Conservation (phyloP, 2,797 vertebrate species). For the Sebastes hopkinsi region DNA sequence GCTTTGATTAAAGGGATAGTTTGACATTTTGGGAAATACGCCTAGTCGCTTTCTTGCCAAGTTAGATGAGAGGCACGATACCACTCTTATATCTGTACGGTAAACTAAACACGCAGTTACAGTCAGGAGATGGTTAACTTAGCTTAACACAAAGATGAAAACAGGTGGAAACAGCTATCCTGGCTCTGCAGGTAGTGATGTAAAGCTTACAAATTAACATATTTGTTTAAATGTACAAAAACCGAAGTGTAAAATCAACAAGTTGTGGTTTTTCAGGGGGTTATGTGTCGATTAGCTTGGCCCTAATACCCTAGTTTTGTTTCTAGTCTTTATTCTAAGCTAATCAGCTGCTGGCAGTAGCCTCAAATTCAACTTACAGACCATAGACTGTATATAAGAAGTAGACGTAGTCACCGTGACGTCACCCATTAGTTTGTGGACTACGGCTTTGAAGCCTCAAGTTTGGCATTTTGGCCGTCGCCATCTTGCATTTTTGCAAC, state of each 20-base stretch:
- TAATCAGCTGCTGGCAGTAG: not conserved
- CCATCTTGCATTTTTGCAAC: too few species aligned
- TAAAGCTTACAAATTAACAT: not conserved
- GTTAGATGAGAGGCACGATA: not conserved
- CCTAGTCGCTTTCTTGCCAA: not conserved
- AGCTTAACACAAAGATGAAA: not conserved
- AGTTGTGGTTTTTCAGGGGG: too few species aligned
- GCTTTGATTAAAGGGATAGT: conserved; percentile 37
- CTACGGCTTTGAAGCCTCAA: too few species aligned
- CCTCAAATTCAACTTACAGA: not conserved
- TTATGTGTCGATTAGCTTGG: not conserved
- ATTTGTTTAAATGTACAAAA: not conserved
- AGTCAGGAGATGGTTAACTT: not conserved
- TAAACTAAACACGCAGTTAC: not conserved
- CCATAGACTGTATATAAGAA: too few species aligned
- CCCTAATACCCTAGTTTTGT: not conserved
- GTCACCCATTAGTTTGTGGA: too few species aligned
- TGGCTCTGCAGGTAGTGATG: not conserved
- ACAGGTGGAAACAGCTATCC: too few species aligned
- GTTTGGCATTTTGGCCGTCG: too few species aligned
- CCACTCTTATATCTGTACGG: not conserved
- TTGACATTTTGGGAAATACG: not conserved
- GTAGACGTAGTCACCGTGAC: rapidly evolving
- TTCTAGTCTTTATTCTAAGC: not conserved
- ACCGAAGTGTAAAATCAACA: rapidly evolving